phyloP scores from a whole-genome alignment of 2,888 invertebrate species.

The Antheraea assamensis region DNA sequence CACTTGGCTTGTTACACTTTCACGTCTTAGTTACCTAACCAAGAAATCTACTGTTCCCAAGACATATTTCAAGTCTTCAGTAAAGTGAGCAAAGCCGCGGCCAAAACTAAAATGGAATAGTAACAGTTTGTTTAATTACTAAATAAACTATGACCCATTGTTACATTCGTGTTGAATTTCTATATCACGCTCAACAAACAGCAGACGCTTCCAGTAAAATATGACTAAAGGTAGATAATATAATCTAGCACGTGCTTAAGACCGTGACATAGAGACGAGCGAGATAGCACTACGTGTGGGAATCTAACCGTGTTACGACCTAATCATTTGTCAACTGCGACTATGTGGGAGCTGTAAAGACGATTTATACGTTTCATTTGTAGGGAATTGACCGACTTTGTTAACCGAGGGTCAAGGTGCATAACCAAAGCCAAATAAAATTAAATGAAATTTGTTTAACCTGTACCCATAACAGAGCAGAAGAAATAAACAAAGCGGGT shows the following conservation, averaged over 20 bases:
- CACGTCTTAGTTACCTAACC: no score
- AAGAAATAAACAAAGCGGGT: background rate
- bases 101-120: no score
- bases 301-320: conserved; percentile 37
- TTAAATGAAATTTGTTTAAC: background rate
- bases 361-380: conserved; percentile 33
- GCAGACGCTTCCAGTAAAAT: no score
- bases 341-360: conserved; percentile 40
- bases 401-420: background rate
- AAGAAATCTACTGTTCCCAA: no score
- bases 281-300: conserved; percentile 32
- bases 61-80: no score
- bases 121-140: no score
- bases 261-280: background rate
- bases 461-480: background rate
- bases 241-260: background rate
- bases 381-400: conserved; percentile 32
- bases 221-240: no score
- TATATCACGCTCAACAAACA: no score
- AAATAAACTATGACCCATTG: no score
- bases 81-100: no score
- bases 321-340: conserved; percentile 41
- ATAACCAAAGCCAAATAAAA: background rate
- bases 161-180: no score
- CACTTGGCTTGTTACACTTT: no score